Conservation (phyloP, 2,888 invertebrate genomes). For the Lycocerus yunnanus region DNA sequence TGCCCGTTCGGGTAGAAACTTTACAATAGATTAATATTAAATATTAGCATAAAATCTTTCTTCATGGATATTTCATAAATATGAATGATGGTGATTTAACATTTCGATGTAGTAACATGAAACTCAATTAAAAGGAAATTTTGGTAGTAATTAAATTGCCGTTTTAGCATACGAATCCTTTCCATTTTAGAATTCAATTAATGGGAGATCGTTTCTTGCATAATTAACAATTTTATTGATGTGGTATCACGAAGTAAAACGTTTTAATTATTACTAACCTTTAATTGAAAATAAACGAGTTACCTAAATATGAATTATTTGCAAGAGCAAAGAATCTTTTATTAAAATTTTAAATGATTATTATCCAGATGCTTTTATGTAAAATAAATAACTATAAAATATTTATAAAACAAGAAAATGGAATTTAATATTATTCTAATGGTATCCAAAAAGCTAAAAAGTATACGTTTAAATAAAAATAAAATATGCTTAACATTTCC, state of each 20-base stretch:
- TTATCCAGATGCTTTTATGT: background rate
- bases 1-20: too few species aligned
- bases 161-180: background rate
- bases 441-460: background rate
- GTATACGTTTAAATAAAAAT: background rate
- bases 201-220: background rate
- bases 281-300: background rate
- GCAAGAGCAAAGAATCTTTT: background rate
- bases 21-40: background rate
- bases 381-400: background rate
- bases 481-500: background rate
- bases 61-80: background rate
- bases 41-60: background rate
- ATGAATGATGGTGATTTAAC: background rate
- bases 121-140: background rate
- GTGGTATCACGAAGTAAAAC: background rate
- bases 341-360: background rate
- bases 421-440: background rate
- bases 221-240: background rate
- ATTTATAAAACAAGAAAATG: background rate
- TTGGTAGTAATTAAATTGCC: background rate
- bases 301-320: background rate
- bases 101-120: background rate
- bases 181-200: background rate
- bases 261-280: background rate